Conservation (phyloP, 2,797 vertebrate genomes). For the Rhinella marina region DNA sequence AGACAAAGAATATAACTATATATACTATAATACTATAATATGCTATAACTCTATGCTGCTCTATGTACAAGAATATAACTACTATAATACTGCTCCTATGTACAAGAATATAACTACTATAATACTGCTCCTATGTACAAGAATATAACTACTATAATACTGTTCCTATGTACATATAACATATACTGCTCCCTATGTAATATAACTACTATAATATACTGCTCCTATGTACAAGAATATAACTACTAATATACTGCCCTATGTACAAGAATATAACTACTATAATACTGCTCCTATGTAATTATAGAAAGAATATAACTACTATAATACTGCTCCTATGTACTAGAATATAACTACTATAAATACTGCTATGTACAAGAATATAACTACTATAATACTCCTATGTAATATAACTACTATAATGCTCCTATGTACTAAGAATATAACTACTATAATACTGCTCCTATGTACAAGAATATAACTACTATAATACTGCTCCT, state of each 20-base stretch:
- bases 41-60: too few species aligned
- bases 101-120: slow-evolving; percentile 18
- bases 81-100: slow-evolving; percentile 5
- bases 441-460: background rate
- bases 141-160: slow-evolving; percentile 16
- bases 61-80: slow-evolving; percentile 9
- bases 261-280: background rate
- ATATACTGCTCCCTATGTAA: background rate
- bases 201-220: slow-evolving; percentile 11
- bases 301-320: background rate
- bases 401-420: slow-evolving; percentile 3
- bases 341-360: slow-evolving; percentile 3
- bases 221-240: background rate
- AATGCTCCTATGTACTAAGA: background rate
- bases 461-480: background rate
- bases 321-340: background rate
- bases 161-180: background rate
- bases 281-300: background rate
- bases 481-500: background rate
- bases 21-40: slow-evolving; percentile 17
- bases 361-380: slow-evolving; percentile 11
- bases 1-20: slow-evolving; percentile 13
- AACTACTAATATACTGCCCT: background rate
- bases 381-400: slow-evolving; percentile 1
- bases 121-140: slow-evolving; percentile 6